Base-by-base conservation (phyloP, 1,140 invertebrate genomes). In the Apolygus lucorum region DNA sequence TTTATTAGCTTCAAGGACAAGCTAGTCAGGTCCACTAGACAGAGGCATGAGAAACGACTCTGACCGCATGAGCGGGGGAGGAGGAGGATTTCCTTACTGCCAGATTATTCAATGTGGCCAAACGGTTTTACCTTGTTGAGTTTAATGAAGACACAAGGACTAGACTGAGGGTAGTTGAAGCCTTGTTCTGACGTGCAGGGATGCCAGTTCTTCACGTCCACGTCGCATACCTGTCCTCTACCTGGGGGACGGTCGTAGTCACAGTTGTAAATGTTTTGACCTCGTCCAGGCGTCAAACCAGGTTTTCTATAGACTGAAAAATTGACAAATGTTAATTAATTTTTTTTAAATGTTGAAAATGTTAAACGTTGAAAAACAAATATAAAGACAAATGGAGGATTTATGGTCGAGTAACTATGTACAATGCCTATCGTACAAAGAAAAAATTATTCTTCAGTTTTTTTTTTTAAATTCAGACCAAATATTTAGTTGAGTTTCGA, bases 181-280 rank as follows among this genome's bases (percentile, higher is more conserved):
- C 86, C 81, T 73, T 88, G 85, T 76, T 87, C 86, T 71, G 84
- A 80, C 24, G 84, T 85, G 77, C 90, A 93, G 0, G 86, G 84
- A 21, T 79, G 78, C 81, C 84, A 86, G 11, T 81, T 77, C 59
- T 83, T 83, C 4, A 89, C 83, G 76, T 89, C 85, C 52, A 91
- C 87, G 73, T 88, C 84, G 77, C 90, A 91, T 1, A 89, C 87
- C 76, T 89, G 85, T 24, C 86, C 86, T 25, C 81, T 80, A 0
- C 82, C 82, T 27, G 88, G 87, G 2, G 79, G 80, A 52, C 84
- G 81, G 71, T 84, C 83, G 73, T 85, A 87, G 69, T 83, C 80
- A 74, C 89, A 91, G 73, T 86, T 83, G 75, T 83, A 85, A 52
- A 87, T 85, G 73, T 88, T 88, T 77, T 85, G 82, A 67, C 85